These are phyloP conservation scores for Marmota monax DNA, from an alignment of 2,113 vertebrate species.

Conservation along the genomic window DNA sequence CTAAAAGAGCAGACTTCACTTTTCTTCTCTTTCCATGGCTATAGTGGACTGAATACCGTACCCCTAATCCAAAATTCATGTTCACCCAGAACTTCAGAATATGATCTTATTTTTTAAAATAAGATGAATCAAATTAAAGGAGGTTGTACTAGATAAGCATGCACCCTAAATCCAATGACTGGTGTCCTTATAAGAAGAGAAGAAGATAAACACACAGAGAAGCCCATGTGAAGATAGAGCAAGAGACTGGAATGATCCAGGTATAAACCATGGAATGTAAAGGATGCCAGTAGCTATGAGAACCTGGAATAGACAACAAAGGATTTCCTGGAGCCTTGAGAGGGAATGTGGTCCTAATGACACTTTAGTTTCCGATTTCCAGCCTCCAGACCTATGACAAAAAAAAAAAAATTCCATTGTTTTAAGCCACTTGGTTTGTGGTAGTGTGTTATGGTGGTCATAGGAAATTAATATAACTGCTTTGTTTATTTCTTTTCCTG, in stretches of 20 bases:
- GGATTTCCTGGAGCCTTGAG: neutral
- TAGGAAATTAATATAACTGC: neutral
- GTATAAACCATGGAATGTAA: neutral
- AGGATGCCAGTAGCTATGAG: neutral
- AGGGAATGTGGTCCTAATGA: neutral
- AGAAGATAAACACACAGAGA: neutral
- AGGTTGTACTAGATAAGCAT: neutral
- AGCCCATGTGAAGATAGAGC: neutral
- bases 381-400: neutral
- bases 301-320: neutral
- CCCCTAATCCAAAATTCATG: neutral
- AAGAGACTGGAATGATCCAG: neutral
- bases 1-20: neutral
- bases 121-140: neutral
- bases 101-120: neutral
- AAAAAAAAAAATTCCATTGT: neutral
- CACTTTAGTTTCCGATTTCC: neutral
- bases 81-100: neutral
- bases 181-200: neutral
- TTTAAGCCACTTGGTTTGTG: neutral
- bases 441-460: neutral
- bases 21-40: neutral
- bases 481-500: constrained; percentile 14
- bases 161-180: neutral
- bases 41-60: too few relatives aligned